Conservation (phyloP, 2,113 vertebrate species). For the Ramphastos sulfuratus region DNA sequence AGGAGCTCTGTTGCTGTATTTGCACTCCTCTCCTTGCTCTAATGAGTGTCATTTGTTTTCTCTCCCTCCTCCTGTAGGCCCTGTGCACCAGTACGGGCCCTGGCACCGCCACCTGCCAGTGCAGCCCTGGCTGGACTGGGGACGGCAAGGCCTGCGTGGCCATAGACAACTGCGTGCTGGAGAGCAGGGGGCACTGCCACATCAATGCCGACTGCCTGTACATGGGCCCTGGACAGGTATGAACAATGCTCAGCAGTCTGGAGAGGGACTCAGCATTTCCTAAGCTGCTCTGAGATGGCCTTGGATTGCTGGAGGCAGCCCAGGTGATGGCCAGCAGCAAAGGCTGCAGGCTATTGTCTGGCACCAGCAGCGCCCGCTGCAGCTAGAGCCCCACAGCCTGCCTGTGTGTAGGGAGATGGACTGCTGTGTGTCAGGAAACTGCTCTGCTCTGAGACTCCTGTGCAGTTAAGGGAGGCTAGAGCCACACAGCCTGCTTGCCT, state of each 20-base stretch:
- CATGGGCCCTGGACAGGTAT: slow-evolving; percentile 89
- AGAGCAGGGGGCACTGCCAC: slow-evolving; percentile 84
- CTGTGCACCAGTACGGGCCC: slow-evolving; percentile 78
- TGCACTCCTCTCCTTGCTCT: not conserved
- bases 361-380: not conserved
- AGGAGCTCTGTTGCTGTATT: not conserved
- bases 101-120: slow-evolving; percentile 79
- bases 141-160: slow-evolving; percentile 85
- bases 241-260: not conserved
- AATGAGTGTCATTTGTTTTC: not conserved
- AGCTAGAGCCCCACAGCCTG: not conserved
- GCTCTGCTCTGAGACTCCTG: not conserved
- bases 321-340: not conserved
- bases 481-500: too few species aligned
- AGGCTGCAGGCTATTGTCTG: not conserved
- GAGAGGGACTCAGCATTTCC: not conserved
- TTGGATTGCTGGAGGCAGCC: not conserved
- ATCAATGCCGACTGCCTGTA: slow-evolving; percentile 81
- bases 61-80: slow-evolving; percentile 77
- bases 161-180: slow-evolving; percentile 86
- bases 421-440: not conserved
- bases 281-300: not conserved
- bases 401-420: not conserved
- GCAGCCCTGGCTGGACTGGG: slow-evolving; percentile 88
- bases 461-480: not conserved